Evolutionary conservation across 2,113 vertebrate genomes (phyloP).

Genomic region (Megalops atlanticus): DNA sequence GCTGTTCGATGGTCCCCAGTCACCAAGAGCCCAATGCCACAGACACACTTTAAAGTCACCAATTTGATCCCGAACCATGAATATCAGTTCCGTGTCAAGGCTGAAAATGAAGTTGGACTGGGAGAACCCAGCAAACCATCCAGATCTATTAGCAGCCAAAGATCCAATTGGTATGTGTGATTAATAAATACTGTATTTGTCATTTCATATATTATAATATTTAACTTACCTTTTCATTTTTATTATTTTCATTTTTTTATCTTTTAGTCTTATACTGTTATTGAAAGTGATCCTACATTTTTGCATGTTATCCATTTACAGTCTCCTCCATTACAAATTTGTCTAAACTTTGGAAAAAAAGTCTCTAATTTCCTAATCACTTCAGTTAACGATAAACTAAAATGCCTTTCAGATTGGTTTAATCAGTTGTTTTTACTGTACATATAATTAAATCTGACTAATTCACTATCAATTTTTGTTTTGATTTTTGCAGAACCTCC

Average conservation of each 20-base stretch:
- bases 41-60: conserved; percentile 83
- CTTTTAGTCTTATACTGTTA: not conserved
- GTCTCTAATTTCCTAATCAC: too few relatives aligned
- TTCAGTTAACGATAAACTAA: too few relatives aligned
- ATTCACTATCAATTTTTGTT: conserved; percentile 15
- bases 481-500: conserved; percentile 80
- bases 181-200: not conserved
- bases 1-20: conserved; percentile 87
- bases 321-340: too few relatives aligned
- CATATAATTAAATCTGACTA: not conserved
- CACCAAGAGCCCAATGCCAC: conserved; percentile 83
- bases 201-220: not conserved
- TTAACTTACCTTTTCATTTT: too few relatives aligned
- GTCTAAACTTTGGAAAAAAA: too few relatives aligned
- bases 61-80: conserved; percentile 90
- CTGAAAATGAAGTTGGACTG: conserved; percentile 94
- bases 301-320: too few relatives aligned
- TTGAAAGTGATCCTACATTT: too few relatives aligned
- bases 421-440: not conserved
- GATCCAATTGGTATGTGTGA: conserved; percentile 87
- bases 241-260: not conserved
- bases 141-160: conserved; percentile 85
- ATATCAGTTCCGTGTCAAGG: conserved; percentile 97
- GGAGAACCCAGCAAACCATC: conserved; percentile 91
- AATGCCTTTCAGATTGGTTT: too few relatives aligned